Evolutionary conservation across 2,797 vertebrate species (phyloP), one percentile per base, ranked within the genome.

Genomic region (Leucoraja ocellata): DNA sequence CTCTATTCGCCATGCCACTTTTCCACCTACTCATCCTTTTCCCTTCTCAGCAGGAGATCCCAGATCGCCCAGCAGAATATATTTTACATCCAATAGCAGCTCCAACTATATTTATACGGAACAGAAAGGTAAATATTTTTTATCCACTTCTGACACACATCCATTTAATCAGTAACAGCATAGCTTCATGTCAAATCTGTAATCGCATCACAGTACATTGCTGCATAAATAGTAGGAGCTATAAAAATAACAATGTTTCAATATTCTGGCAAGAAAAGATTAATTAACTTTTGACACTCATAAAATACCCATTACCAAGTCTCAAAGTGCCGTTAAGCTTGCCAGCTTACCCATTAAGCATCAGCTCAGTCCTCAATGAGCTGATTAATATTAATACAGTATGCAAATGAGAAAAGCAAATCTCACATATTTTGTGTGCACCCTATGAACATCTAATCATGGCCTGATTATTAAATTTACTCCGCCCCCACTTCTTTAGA

Each of bases 201-300:
- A 92, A 76, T 58, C 71, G 25, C 68, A 92, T 54, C 73, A 92
- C 36, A 92, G 90, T 74, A 74, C 39, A 74, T 54, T 23, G 6
- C 73, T 92, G 71, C 73, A 76, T 76, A 58, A 92, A 92, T 73
- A 76, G 73, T 10, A 76, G 25, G 23, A 54, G 90, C 21, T 76
- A 76, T 92, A 74, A 76, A 92, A 76, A 73, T 92, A 92, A 92
- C 73, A 73, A 92, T 76, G 71, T 92, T 76, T 92, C 65, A 68
- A 92, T 92, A 92, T 76, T 92, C 90, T 92, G 58, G 68, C 71
- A 92, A 92, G 90, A 92, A 92, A 74, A 76, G 90, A 92, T 92
- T n/a, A 92, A 92, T 92, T 92, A 74, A 92, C 90, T 92, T n/a
- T 76, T 92, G 90, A 92, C 90, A 92, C 71, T 76, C 90, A 92